Base-by-base conservation (phyloP, 2,888 invertebrate genomes). In the Tachina lurida region DNA sequence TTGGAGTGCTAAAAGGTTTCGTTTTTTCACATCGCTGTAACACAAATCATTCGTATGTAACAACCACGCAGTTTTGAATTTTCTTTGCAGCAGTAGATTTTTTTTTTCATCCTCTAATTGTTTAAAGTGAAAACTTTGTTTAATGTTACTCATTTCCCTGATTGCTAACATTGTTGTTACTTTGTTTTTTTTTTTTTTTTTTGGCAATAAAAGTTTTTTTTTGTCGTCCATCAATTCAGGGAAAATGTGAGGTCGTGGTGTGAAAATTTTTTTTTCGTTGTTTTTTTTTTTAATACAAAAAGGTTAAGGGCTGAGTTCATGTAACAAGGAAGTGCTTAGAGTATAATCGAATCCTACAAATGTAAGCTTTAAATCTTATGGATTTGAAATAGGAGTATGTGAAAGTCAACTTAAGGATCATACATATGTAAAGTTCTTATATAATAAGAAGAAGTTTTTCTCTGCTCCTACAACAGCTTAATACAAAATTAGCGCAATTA, bases 221-320 rank as follows among this genome's bases (percentile, higher is more conserved):
- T 65, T 58, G 1, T 41, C 52, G 19, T 73, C 67, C 47, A 49
- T 73, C 63, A 60, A 15, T 68, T 65, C 56, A 81, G 60, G 75
- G 70, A 76, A 79, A 86, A 82, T 83, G 75, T 86, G 62, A 86
- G 83, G 86, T 86, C 86, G 83, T 79, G 83, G 83, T 83, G 86
- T 86, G 83, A 86, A 83, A 85, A 60, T 67, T 47, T 76, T 67
- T 47, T 76, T 76, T 77, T 43, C 39, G 10, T 10, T 49, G 49
- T 47, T 22, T n/a, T 10, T 39, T 73, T 49, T 49, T 31, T n/a
- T 17, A 81, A 74, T 45, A 39, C 60, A 39, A 83, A 85, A 86
- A 86, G 82, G 86, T 86, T 86, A 83, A 86, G 85, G 79, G 85
- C 54, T 63, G 47, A 68, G 82, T 82, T 79, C 74, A 81, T 71